These are phyloP conservation scores for Rhinogobius similis DNA, from an alignment of 2,113 vertebrate genomes.

Conservation along the genomic window DNA sequence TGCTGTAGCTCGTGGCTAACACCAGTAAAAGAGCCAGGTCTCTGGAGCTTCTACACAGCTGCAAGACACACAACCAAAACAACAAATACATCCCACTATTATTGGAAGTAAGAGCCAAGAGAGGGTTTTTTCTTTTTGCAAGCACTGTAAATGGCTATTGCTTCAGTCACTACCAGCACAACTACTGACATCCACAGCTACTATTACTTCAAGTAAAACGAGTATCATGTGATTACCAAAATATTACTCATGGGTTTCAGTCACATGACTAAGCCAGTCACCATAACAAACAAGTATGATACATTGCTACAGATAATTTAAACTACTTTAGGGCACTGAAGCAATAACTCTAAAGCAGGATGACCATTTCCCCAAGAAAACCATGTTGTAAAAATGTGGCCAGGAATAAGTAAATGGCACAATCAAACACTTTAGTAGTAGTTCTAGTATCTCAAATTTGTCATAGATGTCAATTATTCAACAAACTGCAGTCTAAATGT, in stretches of 20 bases:
- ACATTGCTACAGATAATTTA: no score
- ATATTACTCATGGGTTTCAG: neutral
- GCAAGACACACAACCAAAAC: constrained; percentile 24
- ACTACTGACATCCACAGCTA: neutral
- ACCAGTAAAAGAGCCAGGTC: constrained; percentile 42
- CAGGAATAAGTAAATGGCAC: no score
- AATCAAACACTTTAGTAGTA: no score
- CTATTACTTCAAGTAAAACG: no score
- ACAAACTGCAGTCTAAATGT: no score
- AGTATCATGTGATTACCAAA: neutral
- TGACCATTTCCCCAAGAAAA: no score
- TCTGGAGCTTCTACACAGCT: constrained; percentile 28
- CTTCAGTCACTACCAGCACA: neutral
- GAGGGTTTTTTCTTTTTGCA: neutral
- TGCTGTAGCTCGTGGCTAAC: constrained; percentile 54
- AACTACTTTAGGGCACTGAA: no score
- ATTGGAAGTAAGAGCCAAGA: neutral
- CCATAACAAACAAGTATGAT: no score
- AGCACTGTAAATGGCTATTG: neutral
- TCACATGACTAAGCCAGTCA: neutral
- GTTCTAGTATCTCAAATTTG: no score
- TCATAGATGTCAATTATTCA: no score
- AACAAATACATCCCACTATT: neutral
- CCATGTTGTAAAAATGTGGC: no score
- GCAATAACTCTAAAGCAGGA: no score